Percentiles rank a stretch among this genome's conserved stretches.
Evolutionary conservation across 2,797 vertebrate species (phyloP).

Genomic region (Echeneis naucrates): DNA sequence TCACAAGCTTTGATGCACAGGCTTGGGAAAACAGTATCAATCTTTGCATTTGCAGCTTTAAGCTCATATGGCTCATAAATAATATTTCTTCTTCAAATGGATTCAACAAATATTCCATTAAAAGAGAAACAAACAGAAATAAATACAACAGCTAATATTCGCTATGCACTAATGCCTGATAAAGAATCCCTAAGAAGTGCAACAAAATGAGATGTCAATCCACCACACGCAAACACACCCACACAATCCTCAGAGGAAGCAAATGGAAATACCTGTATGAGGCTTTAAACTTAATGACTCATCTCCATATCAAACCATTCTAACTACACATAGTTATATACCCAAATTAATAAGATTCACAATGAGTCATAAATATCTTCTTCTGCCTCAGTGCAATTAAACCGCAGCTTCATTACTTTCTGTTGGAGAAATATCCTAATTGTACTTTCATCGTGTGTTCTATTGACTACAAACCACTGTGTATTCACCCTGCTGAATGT

Average conservation of each 20-base stretch:
- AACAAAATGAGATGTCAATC: neutral
- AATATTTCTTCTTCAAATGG: too few relatives aligned
- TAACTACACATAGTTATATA: neutral
- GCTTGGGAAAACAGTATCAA: too few relatives aligned
- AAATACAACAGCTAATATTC: too few relatives aligned
- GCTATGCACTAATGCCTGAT: too few relatives aligned
- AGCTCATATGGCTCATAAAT: too few relatives aligned
- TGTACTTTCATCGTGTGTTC: neutral
- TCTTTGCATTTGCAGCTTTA: too few relatives aligned
- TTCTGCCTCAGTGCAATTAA: neutral
- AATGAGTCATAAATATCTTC: neutral
- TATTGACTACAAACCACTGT: neutral
- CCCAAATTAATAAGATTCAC: neutral
- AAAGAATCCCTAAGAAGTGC: neutral
- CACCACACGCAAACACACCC: neutral
- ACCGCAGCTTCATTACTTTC: neutral
- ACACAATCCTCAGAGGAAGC: neutral
- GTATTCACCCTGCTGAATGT: neutral
- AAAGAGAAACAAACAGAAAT: too few relatives aligned
- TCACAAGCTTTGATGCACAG: too few relatives aligned
- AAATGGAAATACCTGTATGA: neutral
- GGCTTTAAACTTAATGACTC: neutral
- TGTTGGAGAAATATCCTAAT: neutral
- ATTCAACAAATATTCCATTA: too few relatives aligned
- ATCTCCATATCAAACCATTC: neutral